A percentile compares a stretch with the other conserved stretches of the same genome.
These are phyloP conservation scores for Hemicentrotus pulcherrimus DNA, from an alignment of 35 echinoderm and acorn worm species.

Conservation along the genomic window DNA sequence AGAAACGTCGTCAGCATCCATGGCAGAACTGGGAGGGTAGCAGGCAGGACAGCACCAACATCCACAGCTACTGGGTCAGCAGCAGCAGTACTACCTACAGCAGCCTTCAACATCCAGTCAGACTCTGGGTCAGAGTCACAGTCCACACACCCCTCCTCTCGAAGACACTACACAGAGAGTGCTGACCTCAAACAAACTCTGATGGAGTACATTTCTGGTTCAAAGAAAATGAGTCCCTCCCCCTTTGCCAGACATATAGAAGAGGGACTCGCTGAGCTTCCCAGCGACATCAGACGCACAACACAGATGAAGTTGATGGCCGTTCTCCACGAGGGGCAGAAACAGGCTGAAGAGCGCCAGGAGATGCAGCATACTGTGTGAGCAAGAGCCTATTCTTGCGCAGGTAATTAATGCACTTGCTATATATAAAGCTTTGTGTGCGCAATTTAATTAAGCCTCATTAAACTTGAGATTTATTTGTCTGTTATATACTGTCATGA, in stretches of 20 bases:
- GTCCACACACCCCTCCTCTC: conserved; percentile 29
- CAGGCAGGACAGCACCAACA: conserved; percentile 42
- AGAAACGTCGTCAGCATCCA: conserved; percentile 58
- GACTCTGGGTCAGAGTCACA: conserved; percentile 36
- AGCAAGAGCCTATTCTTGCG: too few relatives aligned
- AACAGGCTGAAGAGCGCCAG: conserved; percentile 32
- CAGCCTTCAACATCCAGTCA: conserved; percentile 33
- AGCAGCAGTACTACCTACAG: conserved; percentile 26
- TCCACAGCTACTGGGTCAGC: conserved; percentile 29
- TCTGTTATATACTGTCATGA: too few relatives aligned
- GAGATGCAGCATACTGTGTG: conserved; percentile 35
- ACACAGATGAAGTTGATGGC: conserved; percentile 33
- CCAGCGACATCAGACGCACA: conserved; percentile 29
- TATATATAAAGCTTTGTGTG: too few relatives aligned
- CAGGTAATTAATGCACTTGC: too few relatives aligned
- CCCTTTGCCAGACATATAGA: conserved; percentile 29
- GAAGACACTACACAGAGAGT: conserved; percentile 27
- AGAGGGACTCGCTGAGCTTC: conserved; percentile 23
- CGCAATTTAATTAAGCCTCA: too few relatives aligned
- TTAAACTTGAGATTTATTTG: too few relatives aligned
- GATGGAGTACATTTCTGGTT: conserved; percentile 37
- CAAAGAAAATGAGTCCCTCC: conserved; percentile 8
- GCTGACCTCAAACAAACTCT: conserved; percentile 33
- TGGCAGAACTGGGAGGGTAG: conserved; percentile 41
- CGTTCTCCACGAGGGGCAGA: conserved; percentile 26